A percentile compares a stretch with the other conserved stretches of the same genome.
Evolutionary conservation across 1,140 invertebrate species (phyloP).

Genomic region (Phymastichus coffea): DNA sequence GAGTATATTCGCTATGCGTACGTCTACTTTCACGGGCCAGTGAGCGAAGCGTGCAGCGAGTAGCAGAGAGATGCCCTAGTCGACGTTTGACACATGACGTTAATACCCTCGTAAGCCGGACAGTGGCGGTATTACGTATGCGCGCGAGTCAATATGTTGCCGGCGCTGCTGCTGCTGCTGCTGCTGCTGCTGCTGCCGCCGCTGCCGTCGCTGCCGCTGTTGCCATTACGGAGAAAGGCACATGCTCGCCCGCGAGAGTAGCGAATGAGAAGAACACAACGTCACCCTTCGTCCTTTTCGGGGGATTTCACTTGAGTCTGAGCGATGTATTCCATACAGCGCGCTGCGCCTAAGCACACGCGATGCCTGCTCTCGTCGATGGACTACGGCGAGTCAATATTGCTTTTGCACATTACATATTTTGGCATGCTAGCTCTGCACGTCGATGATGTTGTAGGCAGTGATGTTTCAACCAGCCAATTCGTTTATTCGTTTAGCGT

Average conservation of each 20-base stretch:
- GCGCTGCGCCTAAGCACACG: not conserved
- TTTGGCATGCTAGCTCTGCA: too few relatives aligned
- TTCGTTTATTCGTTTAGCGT: too few relatives aligned
- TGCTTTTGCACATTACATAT: too few relatives aligned
- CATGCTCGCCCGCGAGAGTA: too few relatives aligned
- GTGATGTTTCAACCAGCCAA: too few relatives aligned
- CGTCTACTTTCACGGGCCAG: slow-evolving; percentile 9
- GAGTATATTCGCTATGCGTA: not conserved
- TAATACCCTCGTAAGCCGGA: slow-evolving; percentile 44
- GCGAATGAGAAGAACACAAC: too few relatives aligned
- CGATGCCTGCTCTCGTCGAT: not conserved
- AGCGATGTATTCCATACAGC: slow-evolving; percentile 33
- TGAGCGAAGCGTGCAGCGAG: not conserved
- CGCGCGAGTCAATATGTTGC: slow-evolving; percentile 35
- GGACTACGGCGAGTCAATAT: too few relatives aligned
- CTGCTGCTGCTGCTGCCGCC: too few relatives aligned
- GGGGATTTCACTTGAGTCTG: slow-evolving; percentile 44
- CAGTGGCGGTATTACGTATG: slow-evolving; percentile 45
- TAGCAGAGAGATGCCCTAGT: not conserved
- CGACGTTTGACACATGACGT: slow-evolving; percentile 39
- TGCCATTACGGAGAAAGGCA: too few relatives aligned
- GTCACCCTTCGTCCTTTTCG: slow-evolving; percentile 47
- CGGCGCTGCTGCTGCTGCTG: too few relatives aligned
- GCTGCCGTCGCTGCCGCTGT: too few relatives aligned
- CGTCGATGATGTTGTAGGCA: too few relatives aligned